Percentiles rank a stretch among this genome's conserved stretches.
These are phyloP conservation scores for Epinotia brunnichana DNA, from an alignment of 2,888 invertebrate genomes.

Conservation along the genomic window DNA sequence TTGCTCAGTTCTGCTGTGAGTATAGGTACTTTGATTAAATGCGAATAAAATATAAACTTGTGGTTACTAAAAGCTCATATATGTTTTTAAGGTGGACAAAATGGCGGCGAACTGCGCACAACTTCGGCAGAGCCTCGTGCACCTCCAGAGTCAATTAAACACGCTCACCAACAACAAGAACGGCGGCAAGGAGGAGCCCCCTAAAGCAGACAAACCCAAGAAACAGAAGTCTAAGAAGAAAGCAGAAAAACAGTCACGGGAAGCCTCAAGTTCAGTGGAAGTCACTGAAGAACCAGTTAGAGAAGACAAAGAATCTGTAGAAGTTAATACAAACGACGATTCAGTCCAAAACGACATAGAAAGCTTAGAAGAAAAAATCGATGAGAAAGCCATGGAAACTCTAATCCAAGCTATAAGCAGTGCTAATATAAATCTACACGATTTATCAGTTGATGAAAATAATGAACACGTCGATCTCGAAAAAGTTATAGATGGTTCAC, in stretches of 20 bases:
- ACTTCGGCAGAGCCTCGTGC: conserved; percentile 83
- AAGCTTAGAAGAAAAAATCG: conserved; percentile 56
- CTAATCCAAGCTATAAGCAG: conserved; percentile 70
- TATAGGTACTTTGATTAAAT: background rate
- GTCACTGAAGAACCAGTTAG: conserved; percentile 47
- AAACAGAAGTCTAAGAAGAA: conserved; percentile 61
- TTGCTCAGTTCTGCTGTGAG: background rate
- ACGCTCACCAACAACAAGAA: conserved; percentile 68
- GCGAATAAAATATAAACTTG: background rate
- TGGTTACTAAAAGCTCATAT: background rate
- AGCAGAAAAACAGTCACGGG: conserved; percentile 56
- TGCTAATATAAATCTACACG: conserved; percentile 66
- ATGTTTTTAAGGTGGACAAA: conserved; percentile 76
- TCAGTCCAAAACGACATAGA: conserved; percentile 37
- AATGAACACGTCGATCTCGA: conserved; percentile 48
- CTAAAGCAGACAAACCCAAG: conserved; percentile 72
- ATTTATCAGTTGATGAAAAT: conserved; percentile 62
- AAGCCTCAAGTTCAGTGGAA: conserved; percentile 51
- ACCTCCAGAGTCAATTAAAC: conserved; percentile 83
- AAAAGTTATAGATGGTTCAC: conserved; percentile 45
- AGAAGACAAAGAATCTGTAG: conserved; percentile 41
- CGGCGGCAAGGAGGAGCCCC: conserved; percentile 61
- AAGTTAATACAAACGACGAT: conserved; percentile 44
- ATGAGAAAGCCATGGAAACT: conserved; percentile 67
- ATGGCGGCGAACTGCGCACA: conserved; percentile 86